phyloP scores from a whole-genome alignment of 2,888 invertebrate species.

The Oscheius myriophilus region DNA sequence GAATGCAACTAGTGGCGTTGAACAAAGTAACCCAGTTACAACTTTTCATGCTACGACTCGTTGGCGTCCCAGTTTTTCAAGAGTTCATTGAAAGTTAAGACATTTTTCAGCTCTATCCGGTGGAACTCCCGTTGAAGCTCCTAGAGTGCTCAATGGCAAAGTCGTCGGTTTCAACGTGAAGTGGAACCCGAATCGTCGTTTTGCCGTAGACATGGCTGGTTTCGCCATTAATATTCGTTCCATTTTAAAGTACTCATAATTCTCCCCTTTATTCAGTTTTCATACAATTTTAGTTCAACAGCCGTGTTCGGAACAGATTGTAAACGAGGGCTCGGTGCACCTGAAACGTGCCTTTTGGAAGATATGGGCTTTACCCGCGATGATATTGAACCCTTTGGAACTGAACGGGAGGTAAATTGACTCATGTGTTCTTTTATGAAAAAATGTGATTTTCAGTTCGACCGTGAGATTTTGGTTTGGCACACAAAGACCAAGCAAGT shows the following conservation, averaged over 20 bases:
- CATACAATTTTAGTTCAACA: conserved; percentile 18
- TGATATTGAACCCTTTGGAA: conserved; percentile 60
- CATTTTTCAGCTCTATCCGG: conserved; percentile 53
- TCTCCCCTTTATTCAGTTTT: conserved; percentile 10
- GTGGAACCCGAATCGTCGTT: conserved; percentile 51
- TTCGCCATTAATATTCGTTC: conserved; percentile 54
- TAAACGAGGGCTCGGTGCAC: conserved; percentile 51
- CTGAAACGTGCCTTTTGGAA: conserved; percentile 60
- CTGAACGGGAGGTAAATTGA: conserved; percentile 32
- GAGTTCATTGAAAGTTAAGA: neutral
- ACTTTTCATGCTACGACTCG: no score
- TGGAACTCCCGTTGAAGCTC: conserved; percentile 53
- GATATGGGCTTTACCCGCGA: conserved; percentile 46
- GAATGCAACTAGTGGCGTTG: no score
- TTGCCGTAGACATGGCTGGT: conserved; percentile 64
- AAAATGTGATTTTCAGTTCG: conserved; percentile 17
- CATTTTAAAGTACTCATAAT: conserved; percentile 35
- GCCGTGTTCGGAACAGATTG: conserved; percentile 51
- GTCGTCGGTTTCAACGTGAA: conserved; percentile 57
- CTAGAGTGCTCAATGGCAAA: conserved; percentile 47
- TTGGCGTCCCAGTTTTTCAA: no score
- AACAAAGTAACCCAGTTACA: no score
- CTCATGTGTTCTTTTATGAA: neutral
- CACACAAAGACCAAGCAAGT: conserved; percentile 43
- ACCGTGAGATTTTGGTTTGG: conserved; percentile 50